Percentiles rank a stretch among this genome's conserved stretches.
These are phyloP conservation scores for Neostethus bicornis DNA, from an alignment of 2,797 vertebrate genomes.

Conservation along the genomic window DNA sequence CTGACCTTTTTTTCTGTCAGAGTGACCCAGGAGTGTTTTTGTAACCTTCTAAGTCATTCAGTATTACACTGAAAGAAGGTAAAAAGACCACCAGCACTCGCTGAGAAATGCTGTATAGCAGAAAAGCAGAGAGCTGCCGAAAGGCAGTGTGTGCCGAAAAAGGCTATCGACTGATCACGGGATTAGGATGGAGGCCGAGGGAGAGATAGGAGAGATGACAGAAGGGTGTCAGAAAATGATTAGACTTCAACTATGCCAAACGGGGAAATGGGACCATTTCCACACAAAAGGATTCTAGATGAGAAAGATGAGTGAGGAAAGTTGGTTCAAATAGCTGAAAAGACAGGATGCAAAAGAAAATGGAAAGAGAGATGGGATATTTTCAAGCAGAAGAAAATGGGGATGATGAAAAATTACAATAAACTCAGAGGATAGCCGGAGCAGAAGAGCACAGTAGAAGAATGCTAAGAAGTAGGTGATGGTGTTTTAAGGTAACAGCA, in stretches of 20 bases:
- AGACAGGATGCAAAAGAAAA: conserved; percentile 9
- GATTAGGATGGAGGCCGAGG: conserved; percentile 70
- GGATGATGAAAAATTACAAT: conserved; percentile 35
- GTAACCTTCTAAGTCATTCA: conserved; percentile 26
- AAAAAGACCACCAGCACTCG: conserved; percentile 42
- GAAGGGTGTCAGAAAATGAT: conserved; percentile 76
- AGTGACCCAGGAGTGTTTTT: conserved; percentile 21
- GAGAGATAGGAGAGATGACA: conserved; percentile 67
- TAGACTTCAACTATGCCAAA: conserved; percentile 78
- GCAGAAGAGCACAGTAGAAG: conserved; percentile 23
- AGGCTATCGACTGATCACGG: conserved; percentile 76
- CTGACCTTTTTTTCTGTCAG: neutral
- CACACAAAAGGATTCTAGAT: conserved; percentile 60
- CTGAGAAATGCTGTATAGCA: conserved; percentile 35
- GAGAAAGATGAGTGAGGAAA: conserved; percentile 8
- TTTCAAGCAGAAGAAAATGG: conserved; percentile 10
- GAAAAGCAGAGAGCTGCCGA: conserved; percentile 37
- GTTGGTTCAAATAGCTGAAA: neutral
- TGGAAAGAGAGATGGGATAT: neutral
- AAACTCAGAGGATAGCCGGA: conserved; percentile 27
- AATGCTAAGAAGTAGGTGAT: conserved; percentile 20
- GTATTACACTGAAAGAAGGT: conserved; percentile 21
- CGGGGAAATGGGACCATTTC: conserved; percentile 66
- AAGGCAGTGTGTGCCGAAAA: conserved; percentile 49
- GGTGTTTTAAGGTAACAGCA: conserved; percentile 35